Base-by-base conservation (phyloP, 1,140 invertebrate genomes). In the Brachionus paranguensis region DNA sequence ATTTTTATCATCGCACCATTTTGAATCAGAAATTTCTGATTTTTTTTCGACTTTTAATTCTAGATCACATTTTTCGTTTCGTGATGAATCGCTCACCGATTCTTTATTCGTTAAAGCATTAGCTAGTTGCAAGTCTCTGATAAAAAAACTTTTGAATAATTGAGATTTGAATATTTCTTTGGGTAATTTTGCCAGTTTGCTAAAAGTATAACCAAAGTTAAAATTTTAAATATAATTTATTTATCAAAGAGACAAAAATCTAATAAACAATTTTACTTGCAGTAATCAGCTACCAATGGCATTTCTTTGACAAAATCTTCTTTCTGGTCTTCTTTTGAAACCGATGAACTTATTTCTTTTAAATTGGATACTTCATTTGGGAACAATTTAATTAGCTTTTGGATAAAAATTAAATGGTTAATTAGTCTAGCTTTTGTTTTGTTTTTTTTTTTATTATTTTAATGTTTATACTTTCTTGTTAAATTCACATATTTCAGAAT, bases 401-500 rank as follows among this genome's bases (percentile, higher is more conserved):
- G 12, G 53, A 76, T 14, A 14, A 29, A 41, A 43, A 74, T 41
- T 41, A 74, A 74, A 72, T 14, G 11, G 37, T 17, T 24, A 72
- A 41, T 8, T 41, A 29, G 27, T 3, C 12, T 50, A 1, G 12
- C 24, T 24, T 24, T 24, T 24, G 24, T n/a, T 55, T 8, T 5
- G 8, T 27, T 68, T 33, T 68, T 29, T 5, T 68, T 12, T 68
- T 68, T n/a, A 3, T 7, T 68, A 33, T 2, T 68, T 68, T 68
- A 29, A 29, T 37, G 1, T 68, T 20, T 27, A 45, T 74, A 87
- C 87, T 86, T 86, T 84, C n/a, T 76, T 78, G 33, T 87, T 86
- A 64, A 88, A 87, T 43, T 88, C 87, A 50, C 86, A 85, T 29
- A 88, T 64, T 74, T 88, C 87, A 83, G 86, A 85, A 68, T 85